Evolutionary conservation across 2,113 vertebrate genomes (phyloP).

Genomic region (Craseonycteris thonglongyai): DNA sequence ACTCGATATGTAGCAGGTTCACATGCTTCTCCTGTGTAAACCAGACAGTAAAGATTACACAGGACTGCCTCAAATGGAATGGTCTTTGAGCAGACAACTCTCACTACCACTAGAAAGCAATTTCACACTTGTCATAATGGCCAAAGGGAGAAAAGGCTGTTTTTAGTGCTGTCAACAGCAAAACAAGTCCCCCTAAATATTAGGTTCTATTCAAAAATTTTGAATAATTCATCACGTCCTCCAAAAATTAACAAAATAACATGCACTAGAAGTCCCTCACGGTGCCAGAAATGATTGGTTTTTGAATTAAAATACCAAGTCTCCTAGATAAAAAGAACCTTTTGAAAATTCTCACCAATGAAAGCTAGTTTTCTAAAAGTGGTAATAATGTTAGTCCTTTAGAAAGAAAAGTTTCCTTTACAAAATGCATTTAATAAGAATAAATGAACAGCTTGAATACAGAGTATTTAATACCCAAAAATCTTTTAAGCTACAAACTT

Average conservation of each 20-base stretch:
- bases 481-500: background rate
- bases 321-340: background rate
- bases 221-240: background rate
- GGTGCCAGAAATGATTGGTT: background rate
- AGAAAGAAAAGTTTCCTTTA: constrained; percentile 15
- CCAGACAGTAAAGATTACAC: background rate
- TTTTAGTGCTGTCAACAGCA: background rate
- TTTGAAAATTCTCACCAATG: constrained; percentile 1
- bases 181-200: background rate
- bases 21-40: constrained; percentile 91
- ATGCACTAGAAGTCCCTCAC: background rate
- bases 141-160: background rate
- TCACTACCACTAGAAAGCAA: background rate
- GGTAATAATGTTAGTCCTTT: background rate
- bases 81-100: background rate
- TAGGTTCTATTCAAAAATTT: background rate
- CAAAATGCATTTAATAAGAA: background rate
- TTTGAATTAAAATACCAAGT: background rate
- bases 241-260: background rate
- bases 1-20: constrained; percentile 96
- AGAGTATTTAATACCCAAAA: background rate
- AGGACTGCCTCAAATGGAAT: background rate
- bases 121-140: background rate
- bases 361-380: background rate
- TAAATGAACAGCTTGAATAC: background rate